phyloP scores from a whole-genome alignment of 2,113 vertebrate genomes.

The Engraulis encrasicolus region DNA sequence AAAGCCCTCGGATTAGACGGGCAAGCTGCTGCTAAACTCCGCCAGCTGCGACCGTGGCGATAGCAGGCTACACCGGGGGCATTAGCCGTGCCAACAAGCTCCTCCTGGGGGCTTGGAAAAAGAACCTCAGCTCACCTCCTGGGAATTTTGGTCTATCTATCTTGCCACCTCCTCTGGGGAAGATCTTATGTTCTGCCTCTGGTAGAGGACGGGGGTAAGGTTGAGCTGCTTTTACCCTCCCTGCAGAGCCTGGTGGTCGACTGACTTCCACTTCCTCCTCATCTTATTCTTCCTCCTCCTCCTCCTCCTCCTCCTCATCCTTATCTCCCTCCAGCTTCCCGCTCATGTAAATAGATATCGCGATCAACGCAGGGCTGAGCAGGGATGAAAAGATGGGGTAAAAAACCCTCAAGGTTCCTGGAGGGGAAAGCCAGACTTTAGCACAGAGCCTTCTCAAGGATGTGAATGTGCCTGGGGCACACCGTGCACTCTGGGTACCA shows the following conservation, averaged over 20 bases:
- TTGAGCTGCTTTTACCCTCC: slow-evolving; percentile 6
- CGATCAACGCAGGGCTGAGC: not conserved
- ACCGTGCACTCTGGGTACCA: not conserved
- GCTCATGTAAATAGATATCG: not conserved
- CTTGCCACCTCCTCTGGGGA: not conserved
- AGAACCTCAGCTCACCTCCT: slow-evolving; percentile 17
- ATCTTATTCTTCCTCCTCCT: not conserved
- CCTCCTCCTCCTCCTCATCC: too few species aligned
- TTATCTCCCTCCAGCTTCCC: not conserved
- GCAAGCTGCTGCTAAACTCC: slow-evolving; percentile 42
- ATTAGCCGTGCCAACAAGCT: slow-evolving; percentile 31
- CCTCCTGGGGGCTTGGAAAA: slow-evolving; percentile 37
- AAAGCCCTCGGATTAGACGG: slow-evolving; percentile 28
- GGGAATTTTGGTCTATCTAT: not conserved
- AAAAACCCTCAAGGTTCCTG: not conserved
- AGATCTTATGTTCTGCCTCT: not conserved
- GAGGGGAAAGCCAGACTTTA: not conserved
- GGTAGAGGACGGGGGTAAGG: slow-evolving; percentile 20
- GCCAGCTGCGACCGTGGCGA: slow-evolving; percentile 46
- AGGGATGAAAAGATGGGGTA: not conserved
- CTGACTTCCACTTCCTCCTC: not conserved
- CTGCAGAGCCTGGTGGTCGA: not conserved
- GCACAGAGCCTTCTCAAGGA: not conserved
- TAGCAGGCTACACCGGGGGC: slow-evolving; percentile 36
- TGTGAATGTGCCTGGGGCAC: not conserved